phyloP scores from a whole-genome alignment of 2,888 invertebrate species.

The Xanthia icteritia region DNA sequence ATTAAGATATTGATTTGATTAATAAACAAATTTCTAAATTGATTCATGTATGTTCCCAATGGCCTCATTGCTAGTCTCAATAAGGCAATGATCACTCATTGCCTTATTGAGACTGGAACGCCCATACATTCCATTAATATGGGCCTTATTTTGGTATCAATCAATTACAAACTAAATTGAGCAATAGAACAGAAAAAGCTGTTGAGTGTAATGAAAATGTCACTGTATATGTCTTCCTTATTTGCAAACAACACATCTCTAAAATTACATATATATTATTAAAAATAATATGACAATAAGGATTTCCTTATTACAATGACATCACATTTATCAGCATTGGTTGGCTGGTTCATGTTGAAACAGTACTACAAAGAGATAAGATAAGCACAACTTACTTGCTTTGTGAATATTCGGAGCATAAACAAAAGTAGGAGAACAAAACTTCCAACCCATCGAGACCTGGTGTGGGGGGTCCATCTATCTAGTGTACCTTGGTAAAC shows the following conservation, averaged over 20 bases:
- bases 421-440: slow-evolving; percentile 93
- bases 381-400: slow-evolving; percentile 91
- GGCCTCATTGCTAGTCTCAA: slow-evolving; percentile 22
- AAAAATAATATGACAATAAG: slow-evolving; percentile 7
- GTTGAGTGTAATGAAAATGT: neutral
- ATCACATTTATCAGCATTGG: slow-evolving; percentile 33
- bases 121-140: slow-evolving; percentile 2
- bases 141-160: neutral
- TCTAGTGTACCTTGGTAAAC: slow-evolving; percentile 96
- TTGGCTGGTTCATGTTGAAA: slow-evolving; percentile 41
- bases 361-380: slow-evolving; percentile 53
- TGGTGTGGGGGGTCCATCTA: slow-evolving; percentile 95
- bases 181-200: slow-evolving; percentile 1
- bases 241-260: neutral
- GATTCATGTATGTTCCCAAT: neutral
- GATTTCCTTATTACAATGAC: slow-evolving; percentile 23
- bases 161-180: slow-evolving; percentile 20
- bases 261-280: neutral
- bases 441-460: slow-evolving; percentile 95
- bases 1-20: slow-evolving; percentile 4
- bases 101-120: neutral
- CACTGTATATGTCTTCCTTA: neutral
- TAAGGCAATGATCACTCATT: slow-evolving; percentile 1
- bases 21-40: slow-evolving; percentile 7
- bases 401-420: slow-evolving; percentile 94